Base-by-base conservation (phyloP, 2,888 invertebrate genomes). In the Oligia strigilis region DNA sequence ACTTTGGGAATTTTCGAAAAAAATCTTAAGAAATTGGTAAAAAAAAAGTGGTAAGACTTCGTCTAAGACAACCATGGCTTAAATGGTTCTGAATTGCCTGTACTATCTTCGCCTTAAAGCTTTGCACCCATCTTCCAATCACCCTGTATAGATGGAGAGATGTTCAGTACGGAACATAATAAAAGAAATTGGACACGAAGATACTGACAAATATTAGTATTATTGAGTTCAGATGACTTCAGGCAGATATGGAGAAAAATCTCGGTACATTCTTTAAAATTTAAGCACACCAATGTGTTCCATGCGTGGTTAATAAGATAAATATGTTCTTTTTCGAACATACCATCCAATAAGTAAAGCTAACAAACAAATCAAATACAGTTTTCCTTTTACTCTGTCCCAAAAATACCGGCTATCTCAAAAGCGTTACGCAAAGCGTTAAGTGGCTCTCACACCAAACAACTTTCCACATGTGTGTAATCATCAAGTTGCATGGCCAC, bases 381-480 rank as follows among this genome's bases (percentile, higher is more conserved):
- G 64, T 74, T 85, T 82, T 86, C 36, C 77, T 82, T 77, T 72
- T 73, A 86, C 72, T 77, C 52, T 43, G 78, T 55, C n/a, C 65
- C 43, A 73, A 49, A 84, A 75, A 73, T 65, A 58, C 60, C 19
- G 66, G 62, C 36, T 70, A 43, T 60, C 62, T 75, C 46, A 40
- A 84, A 75, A 83, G 76, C 81, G 70, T 80, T 87, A 79, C 83
- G 76, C 72, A 85, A 79, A 87, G 72, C 75, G 55, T 65, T 55
- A 73, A 79, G 72, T 83, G 71, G 83, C 69, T 80, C 79, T 75
- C 81, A 75, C 87, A 74, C 77, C 77, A 87, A 87, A 85, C 85
- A 85, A 85, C 85, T 85, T 85, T 85, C 85, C 81, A 87, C 85
- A 74, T 84, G 77, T 81, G 85, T 81, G 85, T 84, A 85, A 77